phyloP scores from a whole-genome alignment of 2,888 invertebrate genomes.

The Ramazzottius varieornatus region DNA sequence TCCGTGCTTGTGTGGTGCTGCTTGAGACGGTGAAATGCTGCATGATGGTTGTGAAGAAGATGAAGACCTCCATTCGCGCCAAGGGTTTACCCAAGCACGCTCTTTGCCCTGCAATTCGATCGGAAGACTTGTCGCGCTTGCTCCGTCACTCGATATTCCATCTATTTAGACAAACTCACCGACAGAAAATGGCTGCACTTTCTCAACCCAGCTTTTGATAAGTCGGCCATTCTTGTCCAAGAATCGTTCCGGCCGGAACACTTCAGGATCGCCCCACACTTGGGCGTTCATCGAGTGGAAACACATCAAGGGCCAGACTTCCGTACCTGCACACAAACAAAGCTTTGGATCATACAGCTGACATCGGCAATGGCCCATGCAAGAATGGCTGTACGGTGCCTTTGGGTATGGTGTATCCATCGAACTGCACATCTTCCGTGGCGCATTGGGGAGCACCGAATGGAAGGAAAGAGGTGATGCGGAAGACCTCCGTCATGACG shows the following conservation, averaged over 20 bases:
- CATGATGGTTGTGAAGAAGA: not conserved
- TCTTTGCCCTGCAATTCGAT: not conserved
- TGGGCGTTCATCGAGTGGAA: constrained; percentile 6
- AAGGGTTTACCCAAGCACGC: not conserved
- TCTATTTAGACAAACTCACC: too few relatives aligned
- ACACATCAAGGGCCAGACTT: not conserved
- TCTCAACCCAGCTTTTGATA: constrained; percentile 5
- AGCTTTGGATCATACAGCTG: not conserved
- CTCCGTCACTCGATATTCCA: too few relatives aligned
- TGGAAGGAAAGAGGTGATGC: constrained; percentile 10
- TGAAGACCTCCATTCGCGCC: not conserved
- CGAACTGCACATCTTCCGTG: constrained; percentile 8
- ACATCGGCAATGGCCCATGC: not conserved
- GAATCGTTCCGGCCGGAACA: constrained; percentile 11
- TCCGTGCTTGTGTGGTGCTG: too few relatives aligned
- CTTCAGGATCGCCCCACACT: constrained; percentile 9
- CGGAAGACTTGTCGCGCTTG: too few relatives aligned
- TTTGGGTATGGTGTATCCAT: constrained; percentile 10
- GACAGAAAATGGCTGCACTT: constrained; percentile 9
- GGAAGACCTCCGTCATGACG: constrained; percentile 9
- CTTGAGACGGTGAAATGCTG: not conserved
- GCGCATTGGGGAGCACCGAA: constrained; percentile 7
- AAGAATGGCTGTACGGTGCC: constrained; percentile 4
- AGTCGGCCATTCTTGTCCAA: constrained; percentile 9
- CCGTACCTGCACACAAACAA: not conserved